Evolutionary conservation across 2,113 vertebrate species (phyloP), one percentile per base, ranked within the genome.

Genomic region (Apodemus speciosus): DNA sequence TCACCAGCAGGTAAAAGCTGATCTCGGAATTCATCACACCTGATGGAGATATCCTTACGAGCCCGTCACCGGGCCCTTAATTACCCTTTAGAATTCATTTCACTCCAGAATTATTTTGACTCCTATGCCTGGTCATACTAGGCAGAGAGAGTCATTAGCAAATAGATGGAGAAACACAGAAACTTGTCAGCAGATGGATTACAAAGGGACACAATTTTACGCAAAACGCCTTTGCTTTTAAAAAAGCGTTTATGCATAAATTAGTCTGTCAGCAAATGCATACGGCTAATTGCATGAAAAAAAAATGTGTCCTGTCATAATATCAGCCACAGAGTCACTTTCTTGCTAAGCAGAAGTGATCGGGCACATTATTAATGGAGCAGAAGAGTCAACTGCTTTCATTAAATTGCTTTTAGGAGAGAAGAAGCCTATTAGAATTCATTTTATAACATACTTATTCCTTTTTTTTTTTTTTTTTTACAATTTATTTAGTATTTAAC

Each of bases 161-260:
- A 98, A 98, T 97, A 98, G 98, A 97, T 94, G 93, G 95, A 97
- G 97, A 97, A 97, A 97, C 94, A 97, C 89, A 96, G 94, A 97
- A 95, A 96, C 97, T 97, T 97, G 95, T 98, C 97, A 97, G 97
- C 97, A 97, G 97, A 98, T 97, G 97, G 97, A 98, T 98, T 98
- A 97, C 96, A 98, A 97, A 96, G 93, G 96, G 96, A 95, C 69
- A 92, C 96, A 97, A 97, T 98, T 98, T 97, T 97, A 97, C 95
- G 95, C 96, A 98, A 97, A 98, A 97, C 95, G 96, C 93, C 87
- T 97, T 96, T 97, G 97, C 97, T 97, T 98, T 98, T 97, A 69
- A 97, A 66, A 98, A 97, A 97, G 93, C 94, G 94, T 96, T 97
- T 97, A 95, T 95, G 97, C 95, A 97, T 98, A 98, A 97, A 98